These are phyloP conservation scores for Euphonia xanthogaster DNA, from an alignment of 2,797 vertebrate species.

Conservation along the genomic window DNA sequence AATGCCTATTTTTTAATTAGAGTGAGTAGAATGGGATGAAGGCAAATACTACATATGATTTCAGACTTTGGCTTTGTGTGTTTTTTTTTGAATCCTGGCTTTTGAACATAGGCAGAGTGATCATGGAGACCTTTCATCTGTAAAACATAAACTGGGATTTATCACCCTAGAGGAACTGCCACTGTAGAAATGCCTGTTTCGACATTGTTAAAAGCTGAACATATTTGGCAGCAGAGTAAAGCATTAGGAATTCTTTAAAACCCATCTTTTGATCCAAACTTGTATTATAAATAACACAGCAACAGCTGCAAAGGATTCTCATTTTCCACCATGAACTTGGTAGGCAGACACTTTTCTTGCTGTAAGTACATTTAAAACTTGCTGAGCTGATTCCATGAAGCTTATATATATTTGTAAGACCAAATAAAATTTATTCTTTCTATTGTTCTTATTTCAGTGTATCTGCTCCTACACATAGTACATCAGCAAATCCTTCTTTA, in stretches of 20 bases:
- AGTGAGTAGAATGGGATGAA: not conserved
- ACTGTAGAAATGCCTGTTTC: conserved; percentile 61
- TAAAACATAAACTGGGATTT: conserved; percentile 59
- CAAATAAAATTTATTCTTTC: not conserved
- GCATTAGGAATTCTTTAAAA: conserved; percentile 59
- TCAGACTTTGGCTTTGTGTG: conserved; percentile 9
- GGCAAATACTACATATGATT: not conserved
- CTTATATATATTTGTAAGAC: not conserved
- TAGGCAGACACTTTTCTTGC: not conserved
- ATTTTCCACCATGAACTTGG: not conserved
- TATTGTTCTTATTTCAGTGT: not conserved
- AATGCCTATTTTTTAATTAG: not conserved
- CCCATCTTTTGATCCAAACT: conserved; percentile 58
- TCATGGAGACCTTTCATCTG: conserved; percentile 29
- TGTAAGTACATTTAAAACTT: not conserved
- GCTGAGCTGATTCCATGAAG: not conserved
- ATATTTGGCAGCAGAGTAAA: conserved; percentile 60
- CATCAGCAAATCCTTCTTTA: not conserved
- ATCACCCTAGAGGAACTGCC: conserved; percentile 61
- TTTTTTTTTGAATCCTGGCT: conserved; percentile 15
- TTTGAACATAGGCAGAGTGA: conserved; percentile 4
- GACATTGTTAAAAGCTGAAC: conserved; percentile 54
- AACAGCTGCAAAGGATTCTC: conserved; percentile 45
- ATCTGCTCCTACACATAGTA: not conserved
- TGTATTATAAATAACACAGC: conserved; percentile 54